Evolutionary conservation across 2,113 vertebrate genomes (phyloP).

Genomic region (Crotophaga sulcirostris): DNA sequence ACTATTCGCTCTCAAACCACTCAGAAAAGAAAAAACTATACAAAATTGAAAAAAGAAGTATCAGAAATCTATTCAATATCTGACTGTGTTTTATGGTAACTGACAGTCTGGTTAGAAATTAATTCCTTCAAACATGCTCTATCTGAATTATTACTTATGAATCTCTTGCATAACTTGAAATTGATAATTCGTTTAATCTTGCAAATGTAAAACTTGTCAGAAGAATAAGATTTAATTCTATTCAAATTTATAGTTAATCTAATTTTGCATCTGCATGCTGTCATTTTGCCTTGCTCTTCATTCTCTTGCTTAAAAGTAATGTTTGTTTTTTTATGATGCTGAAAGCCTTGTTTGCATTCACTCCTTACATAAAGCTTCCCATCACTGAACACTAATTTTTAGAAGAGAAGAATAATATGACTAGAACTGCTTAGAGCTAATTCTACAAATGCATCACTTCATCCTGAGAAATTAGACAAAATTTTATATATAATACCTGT

Average conservation of each 20-base stretch:
- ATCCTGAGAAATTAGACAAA: not conserved
- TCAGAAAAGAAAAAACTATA: no score
- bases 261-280: not conserved
- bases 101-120: not conserved
- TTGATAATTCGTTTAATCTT: not conserved
- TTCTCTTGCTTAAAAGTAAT: not conserved
- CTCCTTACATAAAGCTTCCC: not conserved
- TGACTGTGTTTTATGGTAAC: not conserved
- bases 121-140: not conserved
- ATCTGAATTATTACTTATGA: not conserved
- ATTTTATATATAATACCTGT: not conserved
- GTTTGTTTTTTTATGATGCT: accelerated
- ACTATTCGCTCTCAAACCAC: not conserved
- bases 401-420: not conserved
- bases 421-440: not conserved
- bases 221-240: not conserved
- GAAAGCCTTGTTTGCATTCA: not conserved
- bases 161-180: not conserved
- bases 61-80: not conserved
- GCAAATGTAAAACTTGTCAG: not conserved
- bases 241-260: not conserved
- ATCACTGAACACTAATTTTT: not conserved
- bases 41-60: not conserved
- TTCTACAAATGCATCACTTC: not conserved
- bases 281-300: not conserved